Evolutionary conservation across 1,140 invertebrate genomes (phyloP).

Genomic region (Nasonia vitripennis): DNA sequence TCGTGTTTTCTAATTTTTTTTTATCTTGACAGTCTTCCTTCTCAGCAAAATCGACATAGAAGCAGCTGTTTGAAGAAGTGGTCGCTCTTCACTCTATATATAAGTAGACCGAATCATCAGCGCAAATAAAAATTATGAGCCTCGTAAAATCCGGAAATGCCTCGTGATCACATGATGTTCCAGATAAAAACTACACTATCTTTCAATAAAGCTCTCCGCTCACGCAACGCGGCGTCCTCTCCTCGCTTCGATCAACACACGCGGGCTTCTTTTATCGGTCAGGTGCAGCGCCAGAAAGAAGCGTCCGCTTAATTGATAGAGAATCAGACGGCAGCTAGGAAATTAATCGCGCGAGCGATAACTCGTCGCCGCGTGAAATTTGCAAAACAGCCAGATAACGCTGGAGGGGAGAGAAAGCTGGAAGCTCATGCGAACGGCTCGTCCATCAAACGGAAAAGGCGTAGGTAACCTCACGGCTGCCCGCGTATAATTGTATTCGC

Average conservation of each 20-base stretch:
- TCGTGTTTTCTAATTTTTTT: too few relatives aligned
- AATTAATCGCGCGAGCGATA: constrained; percentile 67
- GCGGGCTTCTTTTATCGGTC: constrained; percentile 41
- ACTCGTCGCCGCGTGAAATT: constrained; percentile 69
- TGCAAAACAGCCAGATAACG: constrained; percentile 70
- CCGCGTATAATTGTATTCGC: constrained; percentile 16
- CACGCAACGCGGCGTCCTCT: too few relatives aligned
- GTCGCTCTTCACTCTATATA: too few relatives aligned
- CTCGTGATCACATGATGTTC: background rate
- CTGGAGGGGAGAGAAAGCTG: background rate
- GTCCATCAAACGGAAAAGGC: constrained; percentile 67
- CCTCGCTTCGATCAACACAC: too few relatives aligned
- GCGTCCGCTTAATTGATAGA: constrained; percentile 63
- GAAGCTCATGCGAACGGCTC: constrained; percentile 70
- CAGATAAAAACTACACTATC: background rate
- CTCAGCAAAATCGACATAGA: too few relatives aligned
- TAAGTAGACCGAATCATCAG: too few relatives aligned
- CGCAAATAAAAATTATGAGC: background rate
- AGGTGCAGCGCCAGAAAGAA: constrained; percentile 54
- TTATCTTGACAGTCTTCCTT: too few relatives aligned
- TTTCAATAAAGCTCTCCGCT: background rate
- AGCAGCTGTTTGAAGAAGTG: too few relatives aligned
- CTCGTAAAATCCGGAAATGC: background rate
- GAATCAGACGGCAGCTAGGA: constrained; percentile 55
- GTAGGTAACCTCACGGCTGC: background rate